A percentile compares a stretch with the other conserved stretches of the same genome.
These are phyloP conservation scores for Eptesicus fuscus DNA, from an alignment of 2,113 vertebrate species.

Conservation along the genomic window DNA sequence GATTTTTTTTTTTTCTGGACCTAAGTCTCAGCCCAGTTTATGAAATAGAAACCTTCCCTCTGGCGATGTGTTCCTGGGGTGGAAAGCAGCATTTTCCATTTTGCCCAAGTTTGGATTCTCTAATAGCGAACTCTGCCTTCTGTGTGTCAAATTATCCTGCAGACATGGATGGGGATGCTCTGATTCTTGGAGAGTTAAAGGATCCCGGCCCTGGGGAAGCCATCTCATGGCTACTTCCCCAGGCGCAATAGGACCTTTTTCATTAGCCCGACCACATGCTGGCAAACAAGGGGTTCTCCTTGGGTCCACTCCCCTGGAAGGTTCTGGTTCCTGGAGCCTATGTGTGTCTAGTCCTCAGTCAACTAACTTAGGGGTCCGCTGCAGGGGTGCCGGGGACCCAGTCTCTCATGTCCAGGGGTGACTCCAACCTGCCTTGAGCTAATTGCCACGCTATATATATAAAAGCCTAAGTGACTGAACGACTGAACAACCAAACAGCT, in stretches of 20 bases:
- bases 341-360: background rate
- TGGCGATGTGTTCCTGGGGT: background rate
- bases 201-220: background rate
- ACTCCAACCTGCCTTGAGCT: background rate
- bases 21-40: background rate
- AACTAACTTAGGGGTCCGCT: fast-evolving
- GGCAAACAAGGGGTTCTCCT: background rate
- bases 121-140: background rate
- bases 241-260: background rate
- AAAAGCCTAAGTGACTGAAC: too few relatives aligned
- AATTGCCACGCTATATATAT: background rate
- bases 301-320: background rate
- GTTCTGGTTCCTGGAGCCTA: background rate
- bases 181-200: background rate
- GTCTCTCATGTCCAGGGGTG: background rate
- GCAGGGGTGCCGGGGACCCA: background rate
- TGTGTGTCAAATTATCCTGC: background rate
- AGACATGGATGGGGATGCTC: background rate
- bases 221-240: background rate
- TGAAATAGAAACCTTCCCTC: background rate
- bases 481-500: too few relatives aligned
- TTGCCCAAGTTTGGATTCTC: background rate
- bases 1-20: background rate
- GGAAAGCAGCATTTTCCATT: background rate
- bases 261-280: background rate